Percentiles rank a stretch among this genome's conserved stretches.
Evolutionary conservation across 2,797 vertebrate species (phyloP).

Genomic region (Hemibagrus guttatus): DNA sequence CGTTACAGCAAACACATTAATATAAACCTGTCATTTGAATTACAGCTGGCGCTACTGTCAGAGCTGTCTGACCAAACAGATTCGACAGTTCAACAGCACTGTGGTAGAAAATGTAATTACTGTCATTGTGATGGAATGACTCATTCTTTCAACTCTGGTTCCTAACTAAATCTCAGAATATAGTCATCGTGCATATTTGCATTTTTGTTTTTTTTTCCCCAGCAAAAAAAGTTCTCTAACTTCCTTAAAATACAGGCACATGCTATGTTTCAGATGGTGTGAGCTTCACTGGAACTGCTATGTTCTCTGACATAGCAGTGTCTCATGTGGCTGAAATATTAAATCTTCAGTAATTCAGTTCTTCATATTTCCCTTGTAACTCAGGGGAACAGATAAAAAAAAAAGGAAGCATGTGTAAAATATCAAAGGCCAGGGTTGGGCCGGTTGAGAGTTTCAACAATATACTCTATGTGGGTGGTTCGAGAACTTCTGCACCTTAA

Average conservation of each 20-base stretch:
- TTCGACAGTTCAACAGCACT: constrained; percentile 5
- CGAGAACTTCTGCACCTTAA: constrained; percentile 38
- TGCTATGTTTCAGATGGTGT: not conserved
- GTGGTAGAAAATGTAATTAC: constrained; percentile 38
- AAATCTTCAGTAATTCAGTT: constrained; percentile 49
- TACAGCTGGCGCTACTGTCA: constrained; percentile 17
- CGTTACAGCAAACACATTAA: constrained; percentile 18
- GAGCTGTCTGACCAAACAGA: constrained; percentile 21
- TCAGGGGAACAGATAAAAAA: constrained; percentile 15
- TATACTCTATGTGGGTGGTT: constrained; percentile 17
- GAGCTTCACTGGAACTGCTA: constrained; percentile 2
- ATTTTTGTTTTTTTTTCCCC: not conserved
- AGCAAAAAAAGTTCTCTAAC: not conserved
- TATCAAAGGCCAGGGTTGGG: constrained; percentile 34
- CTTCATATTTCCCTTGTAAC: constrained; percentile 23
- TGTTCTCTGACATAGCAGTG: constrained; percentile 6
- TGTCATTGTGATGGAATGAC: constrained; percentile 29
- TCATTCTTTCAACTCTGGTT: not conserved
- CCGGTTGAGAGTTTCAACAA: constrained; percentile 22
- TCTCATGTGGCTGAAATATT: constrained; percentile 37
- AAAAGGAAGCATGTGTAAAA: constrained; percentile 30
- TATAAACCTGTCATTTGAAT: constrained; percentile 15
- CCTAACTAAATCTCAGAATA: constrained; percentile 21
- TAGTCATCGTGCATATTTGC: not conserved
- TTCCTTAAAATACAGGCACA: not conserved